Percentiles rank a stretch among this genome's conserved stretches.
Conservation (phyloP, 2,888 invertebrate genomes). For the Chrysina gloriosa region DNA sequence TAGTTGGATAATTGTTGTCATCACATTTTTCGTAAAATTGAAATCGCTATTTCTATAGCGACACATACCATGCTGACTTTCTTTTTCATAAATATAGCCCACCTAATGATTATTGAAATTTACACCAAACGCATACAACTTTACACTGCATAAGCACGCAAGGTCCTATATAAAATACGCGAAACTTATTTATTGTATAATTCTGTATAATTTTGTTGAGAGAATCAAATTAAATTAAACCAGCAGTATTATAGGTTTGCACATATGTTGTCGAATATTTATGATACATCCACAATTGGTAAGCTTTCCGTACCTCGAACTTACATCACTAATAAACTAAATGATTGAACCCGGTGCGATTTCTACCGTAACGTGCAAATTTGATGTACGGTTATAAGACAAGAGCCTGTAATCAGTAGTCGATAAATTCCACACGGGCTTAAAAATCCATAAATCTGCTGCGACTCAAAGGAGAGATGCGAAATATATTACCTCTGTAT, state of each 20-base stretch:
- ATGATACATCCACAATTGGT: background rate
- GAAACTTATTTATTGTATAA: background rate
- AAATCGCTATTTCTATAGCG: no score
- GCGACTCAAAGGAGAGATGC: background rate
- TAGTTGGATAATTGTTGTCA: no score
- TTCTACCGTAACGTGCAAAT: constrained; percentile 2
- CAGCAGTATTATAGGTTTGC: background rate
- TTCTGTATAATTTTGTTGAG: background rate
- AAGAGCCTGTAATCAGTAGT: constrained; percentile 25
- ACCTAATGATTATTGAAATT: background rate
- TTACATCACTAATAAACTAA: background rate
- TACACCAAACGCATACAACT: background rate
- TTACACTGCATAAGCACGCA: background rate
- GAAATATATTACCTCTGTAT: constrained; percentile 22
- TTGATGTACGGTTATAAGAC: constrained; percentile 13
- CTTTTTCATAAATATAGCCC: no score
- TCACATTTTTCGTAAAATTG: no score
- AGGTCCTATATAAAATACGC: background rate
- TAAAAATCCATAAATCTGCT: constrained; percentile 24
- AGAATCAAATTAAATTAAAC: background rate
- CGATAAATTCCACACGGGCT: constrained; percentile 15
- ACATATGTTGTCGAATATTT: background rate
- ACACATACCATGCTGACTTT: no score
- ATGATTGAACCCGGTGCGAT: background rate
- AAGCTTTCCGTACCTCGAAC: background rate